phyloP scores from a whole-genome alignment of 2,888 invertebrate species.

The Apodemia hepburni region DNA sequence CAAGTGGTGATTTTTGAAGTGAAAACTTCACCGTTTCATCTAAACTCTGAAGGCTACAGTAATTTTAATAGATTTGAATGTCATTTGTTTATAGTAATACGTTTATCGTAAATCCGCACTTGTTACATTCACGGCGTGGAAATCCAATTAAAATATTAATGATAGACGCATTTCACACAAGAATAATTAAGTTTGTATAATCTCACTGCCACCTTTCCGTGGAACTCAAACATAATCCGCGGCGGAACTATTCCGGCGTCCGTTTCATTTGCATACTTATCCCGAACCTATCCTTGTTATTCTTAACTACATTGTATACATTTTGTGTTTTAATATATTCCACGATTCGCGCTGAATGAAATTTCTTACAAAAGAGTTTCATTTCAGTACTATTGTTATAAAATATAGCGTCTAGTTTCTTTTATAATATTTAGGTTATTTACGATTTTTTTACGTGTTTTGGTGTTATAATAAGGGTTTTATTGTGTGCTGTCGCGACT shows the following conservation, averaged over 20 bases:
- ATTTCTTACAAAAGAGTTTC: conserved; percentile 14
- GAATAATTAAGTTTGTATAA: conserved; percentile 13
- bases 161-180: neutral
- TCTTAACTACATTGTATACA: conserved; percentile 10
- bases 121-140: neutral
- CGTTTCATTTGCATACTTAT: conserved; percentile 15
- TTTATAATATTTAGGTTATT: conserved; percentile 1
- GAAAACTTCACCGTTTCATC: too few species aligned
- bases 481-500: too few species aligned
- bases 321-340: conserved; percentile 13
- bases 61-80: neutral
- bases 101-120: neutral
- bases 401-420: neutral
- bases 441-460: neutral
- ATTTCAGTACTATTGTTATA: conserved; percentile 8
- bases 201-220: conserved; percentile 1
- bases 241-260: conserved; percentile 13
- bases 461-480: too few species aligned
- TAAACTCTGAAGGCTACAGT: too few species aligned
- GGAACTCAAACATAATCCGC: conserved; percentile 3
- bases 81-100: neutral
- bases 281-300: conserved; percentile 11
- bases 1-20: too few species aligned
- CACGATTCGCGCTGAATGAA: conserved; percentile 1
- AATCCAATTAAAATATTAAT: conserved; percentile 4